Conservation (phyloP, 2,113 vertebrate species). For the Chascanopsetta lugubris region DNA sequence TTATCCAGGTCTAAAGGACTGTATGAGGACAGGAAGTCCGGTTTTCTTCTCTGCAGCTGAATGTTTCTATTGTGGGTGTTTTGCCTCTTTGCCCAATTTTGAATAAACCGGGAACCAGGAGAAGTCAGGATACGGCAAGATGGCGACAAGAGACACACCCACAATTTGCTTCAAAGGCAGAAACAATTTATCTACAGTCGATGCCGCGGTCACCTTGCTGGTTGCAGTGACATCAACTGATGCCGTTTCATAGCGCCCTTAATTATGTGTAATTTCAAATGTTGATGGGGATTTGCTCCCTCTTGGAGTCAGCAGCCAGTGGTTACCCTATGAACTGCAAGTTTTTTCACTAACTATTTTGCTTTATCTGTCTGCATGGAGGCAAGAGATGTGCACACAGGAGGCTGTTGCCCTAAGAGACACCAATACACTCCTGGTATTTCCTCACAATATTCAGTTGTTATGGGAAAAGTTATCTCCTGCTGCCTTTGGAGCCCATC, state of each 20-base stretch:
- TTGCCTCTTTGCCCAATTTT: too few species aligned
- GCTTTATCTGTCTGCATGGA: too few species aligned
- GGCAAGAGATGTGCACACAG: too few species aligned
- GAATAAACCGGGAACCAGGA: too few species aligned
- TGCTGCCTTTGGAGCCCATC: slow-evolving; percentile 9
- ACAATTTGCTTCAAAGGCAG: neutral
- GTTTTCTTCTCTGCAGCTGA: neutral
- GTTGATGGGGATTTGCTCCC: too few species aligned
- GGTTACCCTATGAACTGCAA: too few species aligned
- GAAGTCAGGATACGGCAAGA: too few species aligned
- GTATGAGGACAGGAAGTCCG: neutral
- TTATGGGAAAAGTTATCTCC: slow-evolving; percentile 2
- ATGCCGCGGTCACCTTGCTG: slow-evolving; percentile 18
- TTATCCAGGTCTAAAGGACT: neutral
- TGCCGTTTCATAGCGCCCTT: slow-evolving; percentile 36
- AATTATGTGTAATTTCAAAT: too few species aligned
- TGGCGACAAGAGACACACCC: neutral
- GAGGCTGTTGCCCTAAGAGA: neutral
- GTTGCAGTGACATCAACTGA: slow-evolving; percentile 18
- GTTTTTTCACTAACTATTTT: too few species aligned
- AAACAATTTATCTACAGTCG: neutral
- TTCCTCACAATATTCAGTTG: neutral
- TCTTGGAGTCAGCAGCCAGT: too few species aligned
- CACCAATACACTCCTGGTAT: neutral
- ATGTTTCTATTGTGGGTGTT: neutral